These are phyloP conservation scores for Brachyhypopomus gauderio DNA, from an alignment of 2,113 vertebrate species.

Conservation along the genomic window DNA sequence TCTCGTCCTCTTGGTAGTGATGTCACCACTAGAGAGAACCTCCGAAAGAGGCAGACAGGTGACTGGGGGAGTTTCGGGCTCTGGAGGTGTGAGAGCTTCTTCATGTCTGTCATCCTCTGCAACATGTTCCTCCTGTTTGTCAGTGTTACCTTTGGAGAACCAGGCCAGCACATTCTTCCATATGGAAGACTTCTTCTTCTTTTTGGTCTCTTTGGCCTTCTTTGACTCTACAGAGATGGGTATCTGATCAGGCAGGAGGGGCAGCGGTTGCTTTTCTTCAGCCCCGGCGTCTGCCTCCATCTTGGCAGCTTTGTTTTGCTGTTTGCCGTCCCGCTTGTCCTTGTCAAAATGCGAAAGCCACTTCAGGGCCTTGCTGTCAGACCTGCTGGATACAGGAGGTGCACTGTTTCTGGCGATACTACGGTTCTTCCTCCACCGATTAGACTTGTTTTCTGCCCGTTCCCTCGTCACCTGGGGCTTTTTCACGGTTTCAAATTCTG, in stretches of 20 bases:
- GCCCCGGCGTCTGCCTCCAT: background rate
- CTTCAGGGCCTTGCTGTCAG: constrained; percentile 11
- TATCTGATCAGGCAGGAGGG: accelerated
- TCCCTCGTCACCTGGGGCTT: background rate
- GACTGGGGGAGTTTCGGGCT: background rate
- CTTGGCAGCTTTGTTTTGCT: background rate
- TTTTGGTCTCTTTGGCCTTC: constrained; percentile 63
- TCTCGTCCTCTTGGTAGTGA: constrained; percentile 49
- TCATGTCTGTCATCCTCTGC: constrained; percentile 28
- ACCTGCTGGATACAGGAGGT: background rate
- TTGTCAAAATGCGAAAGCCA: constrained; percentile 25
- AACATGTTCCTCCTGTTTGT: constrained; percentile 73
- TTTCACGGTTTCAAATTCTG: constrained; percentile 1
- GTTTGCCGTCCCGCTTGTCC: constrained; percentile 14
- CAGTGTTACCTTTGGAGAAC: constrained; percentile 68
- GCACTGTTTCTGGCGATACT: background rate
- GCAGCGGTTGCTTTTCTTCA: background rate
- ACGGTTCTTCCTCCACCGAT: constrained; percentile 7
- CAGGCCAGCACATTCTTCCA: constrained; percentile 75
- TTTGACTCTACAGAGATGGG: constrained; percentile 37
- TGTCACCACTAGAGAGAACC: constrained; percentile 8
- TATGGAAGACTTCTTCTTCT: constrained; percentile 64
- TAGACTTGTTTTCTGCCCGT: constrained; percentile 16
- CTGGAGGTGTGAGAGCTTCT: background rate
- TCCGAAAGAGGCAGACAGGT: constrained; percentile 49